Evolutionary conservation across 2,888 invertebrate genomes (phyloP).

Genomic region (Ischnura elegans): DNA sequence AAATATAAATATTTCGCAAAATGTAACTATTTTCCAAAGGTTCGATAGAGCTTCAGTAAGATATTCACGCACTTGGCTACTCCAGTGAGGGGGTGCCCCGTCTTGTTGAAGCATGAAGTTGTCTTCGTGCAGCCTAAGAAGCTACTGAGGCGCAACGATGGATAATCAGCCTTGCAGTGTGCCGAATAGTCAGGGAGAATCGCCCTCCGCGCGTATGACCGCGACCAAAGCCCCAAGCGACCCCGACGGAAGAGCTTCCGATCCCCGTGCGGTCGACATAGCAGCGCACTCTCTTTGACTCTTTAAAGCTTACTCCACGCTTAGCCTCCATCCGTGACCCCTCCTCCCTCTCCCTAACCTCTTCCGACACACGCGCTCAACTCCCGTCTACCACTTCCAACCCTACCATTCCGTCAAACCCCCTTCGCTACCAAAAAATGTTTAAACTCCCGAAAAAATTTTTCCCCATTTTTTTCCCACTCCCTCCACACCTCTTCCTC

Average conservation of each 20-base stretch:
- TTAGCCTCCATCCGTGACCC: neutral
- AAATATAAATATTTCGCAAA: no score
- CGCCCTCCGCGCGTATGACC: neutral
- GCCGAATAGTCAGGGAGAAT: neutral
- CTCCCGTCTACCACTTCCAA: neutral
- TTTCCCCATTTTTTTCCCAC: neutral
- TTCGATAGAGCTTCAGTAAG: no score
- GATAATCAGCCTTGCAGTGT: no score
- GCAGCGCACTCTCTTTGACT: constrained; percentile 26
- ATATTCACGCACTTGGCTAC: no score
- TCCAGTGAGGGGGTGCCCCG: no score
- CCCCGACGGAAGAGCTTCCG: neutral
- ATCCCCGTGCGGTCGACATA: neutral
- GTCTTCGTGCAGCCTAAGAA: no score
- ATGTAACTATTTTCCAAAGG: no score
- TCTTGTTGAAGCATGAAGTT: no score
- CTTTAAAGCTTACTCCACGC: constrained; percentile 20
- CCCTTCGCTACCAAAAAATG: neutral
- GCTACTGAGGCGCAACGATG: no score
- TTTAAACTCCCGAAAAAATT: neutral
- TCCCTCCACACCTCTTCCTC: neutral
- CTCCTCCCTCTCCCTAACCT: neutral
- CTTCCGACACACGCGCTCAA: neutral
- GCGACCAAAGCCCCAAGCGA: neutral
- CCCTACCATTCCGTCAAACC: no score